Evolutionary conservation across 2,113 vertebrate species (phyloP).

Genomic region (Porphyrio hochstetteri): DNA sequence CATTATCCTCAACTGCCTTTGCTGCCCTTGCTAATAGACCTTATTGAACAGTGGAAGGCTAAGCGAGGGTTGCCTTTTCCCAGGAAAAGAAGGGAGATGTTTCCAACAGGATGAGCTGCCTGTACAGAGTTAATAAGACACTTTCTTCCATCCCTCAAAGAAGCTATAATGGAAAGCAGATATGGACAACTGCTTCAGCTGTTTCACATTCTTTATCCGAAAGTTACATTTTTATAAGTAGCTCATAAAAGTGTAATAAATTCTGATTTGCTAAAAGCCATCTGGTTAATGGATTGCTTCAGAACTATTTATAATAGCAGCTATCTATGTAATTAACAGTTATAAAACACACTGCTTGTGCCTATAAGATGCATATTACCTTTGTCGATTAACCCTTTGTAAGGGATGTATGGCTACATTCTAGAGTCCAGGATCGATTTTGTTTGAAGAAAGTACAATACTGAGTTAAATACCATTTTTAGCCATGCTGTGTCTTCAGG

Average conservation of each 20-base stretch:
- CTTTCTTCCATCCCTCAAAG: not conserved
- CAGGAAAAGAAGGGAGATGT: not conserved
- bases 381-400: constrained; percentile 9
- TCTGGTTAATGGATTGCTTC: constrained; percentile 51
- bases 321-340: constrained; percentile 51
- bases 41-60: not conserved
- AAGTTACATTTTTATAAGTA: constrained; percentile 46
- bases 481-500: not conserved
- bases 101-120: not conserved
- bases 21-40: not conserved
- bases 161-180: not conserved
- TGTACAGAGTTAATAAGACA: not conserved
- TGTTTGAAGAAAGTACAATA: not conserved
- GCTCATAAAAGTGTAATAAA: constrained; percentile 43
- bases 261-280: constrained; percentile 52
- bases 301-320: constrained; percentile 40
- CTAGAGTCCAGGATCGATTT: not conserved
- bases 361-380: not conserved
- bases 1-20: not conserved
- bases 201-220: not conserved
- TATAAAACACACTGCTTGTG: not conserved
- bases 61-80: not conserved
- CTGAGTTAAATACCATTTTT: not conserved
- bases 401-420: not conserved
- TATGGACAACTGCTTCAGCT: constrained; percentile 35